phyloP scores from a whole-genome alignment of 2,888 invertebrate genomes.

The Brachypalpus laphriformis region DNA sequence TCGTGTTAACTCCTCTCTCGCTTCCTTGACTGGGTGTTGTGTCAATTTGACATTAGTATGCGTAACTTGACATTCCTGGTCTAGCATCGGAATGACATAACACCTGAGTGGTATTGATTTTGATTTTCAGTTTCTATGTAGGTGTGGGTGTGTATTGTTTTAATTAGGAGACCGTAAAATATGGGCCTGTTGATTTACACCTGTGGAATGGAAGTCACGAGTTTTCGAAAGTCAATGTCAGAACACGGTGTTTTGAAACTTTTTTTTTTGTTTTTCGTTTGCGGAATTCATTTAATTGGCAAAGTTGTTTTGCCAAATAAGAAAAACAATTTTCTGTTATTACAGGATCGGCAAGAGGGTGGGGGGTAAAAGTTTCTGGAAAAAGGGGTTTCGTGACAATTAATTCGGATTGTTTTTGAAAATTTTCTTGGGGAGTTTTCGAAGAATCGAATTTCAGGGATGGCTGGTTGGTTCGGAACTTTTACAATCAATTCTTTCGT shows the following conservation, averaged over 20 bases:
- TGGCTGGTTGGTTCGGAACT: neutral
- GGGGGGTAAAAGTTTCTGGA: neutral
- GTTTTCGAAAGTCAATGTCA: conserved; percentile 10
- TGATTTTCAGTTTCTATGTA: neutral
- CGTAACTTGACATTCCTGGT: conserved; percentile 29
- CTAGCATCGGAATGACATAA: conserved; percentile 49
- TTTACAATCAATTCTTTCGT: conserved; percentile 5
- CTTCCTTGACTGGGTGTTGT: conserved; percentile 4
- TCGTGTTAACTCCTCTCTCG: neutral
- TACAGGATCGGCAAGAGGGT: too few species aligned
- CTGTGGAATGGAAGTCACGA: conserved; percentile 6
- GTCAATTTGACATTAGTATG: conserved; percentile 55
- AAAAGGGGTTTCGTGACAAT: conserved; percentile 13
- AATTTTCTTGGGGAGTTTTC: neutral
- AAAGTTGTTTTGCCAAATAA: conserved; percentile 16
- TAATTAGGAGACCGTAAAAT: conserved; percentile 4
- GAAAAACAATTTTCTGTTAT: conserved; percentile 21
- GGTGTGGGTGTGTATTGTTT: neutral
- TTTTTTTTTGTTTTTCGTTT: neutral
- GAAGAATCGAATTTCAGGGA: neutral
- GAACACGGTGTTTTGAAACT: conserved; percentile 16
- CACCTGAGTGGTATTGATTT: conserved; percentile 58
- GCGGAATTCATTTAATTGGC: conserved; percentile 13
- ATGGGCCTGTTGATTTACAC: conserved; percentile 22
- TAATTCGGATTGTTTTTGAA: conserved; percentile 15